Conservation (phyloP, 2,888 invertebrate species). For the Diadromus collaris region DNA sequence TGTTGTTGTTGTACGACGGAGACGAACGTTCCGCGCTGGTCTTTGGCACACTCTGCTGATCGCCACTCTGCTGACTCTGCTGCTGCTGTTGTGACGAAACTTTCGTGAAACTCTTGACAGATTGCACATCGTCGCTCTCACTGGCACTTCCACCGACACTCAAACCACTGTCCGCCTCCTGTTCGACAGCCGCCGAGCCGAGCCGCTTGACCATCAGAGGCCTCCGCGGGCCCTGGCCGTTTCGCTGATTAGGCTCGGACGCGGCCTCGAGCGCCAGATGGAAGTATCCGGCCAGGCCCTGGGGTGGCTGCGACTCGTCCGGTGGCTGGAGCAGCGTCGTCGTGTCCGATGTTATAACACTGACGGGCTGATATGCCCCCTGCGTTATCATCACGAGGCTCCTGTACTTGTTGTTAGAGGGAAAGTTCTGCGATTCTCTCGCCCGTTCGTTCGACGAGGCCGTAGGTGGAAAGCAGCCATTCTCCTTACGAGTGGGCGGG, state of each 20-base stretch:
- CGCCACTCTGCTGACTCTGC: slow-evolving; percentile 36
- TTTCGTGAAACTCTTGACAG: slow-evolving; percentile 71
- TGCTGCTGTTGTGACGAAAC: slow-evolving; percentile 26
- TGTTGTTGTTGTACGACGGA: slow-evolving; percentile 47
- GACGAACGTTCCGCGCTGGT: slow-evolving; percentile 60
- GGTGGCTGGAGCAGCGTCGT: slow-evolving; percentile 85
- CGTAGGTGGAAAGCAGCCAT: slow-evolving; percentile 69
- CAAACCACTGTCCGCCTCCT: slow-evolving; percentile 75
- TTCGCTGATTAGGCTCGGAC: slow-evolving; percentile 69
- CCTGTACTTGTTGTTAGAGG: slow-evolving; percentile 84
- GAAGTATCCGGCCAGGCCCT: slow-evolving; percentile 79
- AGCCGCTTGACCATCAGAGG: slow-evolving; percentile 76
- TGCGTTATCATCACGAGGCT: slow-evolving; percentile 96
- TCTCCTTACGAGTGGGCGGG: slow-evolving; percentile 77
- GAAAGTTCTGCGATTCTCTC: slow-evolving; percentile 53
- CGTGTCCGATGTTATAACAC: slow-evolving; percentile 89
- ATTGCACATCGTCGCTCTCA: slow-evolving; percentile 77
- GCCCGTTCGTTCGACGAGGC: slow-evolving; percentile 47
- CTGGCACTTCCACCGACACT: slow-evolving; percentile 78
- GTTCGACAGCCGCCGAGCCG: slow-evolving; percentile 49
- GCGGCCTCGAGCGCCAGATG: slow-evolving; percentile 79
- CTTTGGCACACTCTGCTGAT: slow-evolving; percentile 60
- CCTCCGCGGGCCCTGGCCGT: slow-evolving; percentile 70
- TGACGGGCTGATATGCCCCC: slow-evolving; percentile 84
- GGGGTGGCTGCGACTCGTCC: slow-evolving; percentile 83